phyloP scores from a whole-genome alignment of 2,113 vertebrate genomes.

The Apodemus speciosus region DNA sequence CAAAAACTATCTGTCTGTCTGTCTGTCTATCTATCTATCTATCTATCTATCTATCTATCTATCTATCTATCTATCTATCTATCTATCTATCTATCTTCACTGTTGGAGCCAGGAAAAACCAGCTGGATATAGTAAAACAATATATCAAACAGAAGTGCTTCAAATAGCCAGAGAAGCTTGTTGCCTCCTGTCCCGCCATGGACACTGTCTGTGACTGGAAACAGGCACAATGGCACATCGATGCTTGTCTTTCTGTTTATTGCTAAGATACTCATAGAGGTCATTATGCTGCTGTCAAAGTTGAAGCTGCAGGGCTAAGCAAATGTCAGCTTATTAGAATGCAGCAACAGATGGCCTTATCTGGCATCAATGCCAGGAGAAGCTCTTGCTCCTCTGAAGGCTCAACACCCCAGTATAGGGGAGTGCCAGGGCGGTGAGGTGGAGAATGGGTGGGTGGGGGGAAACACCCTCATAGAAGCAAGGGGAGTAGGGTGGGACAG shows the following conservation, averaged over 20 bases:
- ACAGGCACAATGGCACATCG: neutral
- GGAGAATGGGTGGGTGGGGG: too few species aligned
- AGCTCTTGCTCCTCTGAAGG: too few species aligned
- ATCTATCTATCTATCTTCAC: neutral
- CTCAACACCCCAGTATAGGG: too few species aligned
- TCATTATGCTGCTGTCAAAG: neutral
- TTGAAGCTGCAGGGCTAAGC: neutral
- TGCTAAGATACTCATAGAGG: neutral
- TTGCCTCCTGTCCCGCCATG: neutral
- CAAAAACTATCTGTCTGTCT: too few species aligned
- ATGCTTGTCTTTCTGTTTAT: neutral
- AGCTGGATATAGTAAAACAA: neutral
- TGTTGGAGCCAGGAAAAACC: neutral
- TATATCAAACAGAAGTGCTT: neutral
- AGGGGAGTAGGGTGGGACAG: too few species aligned
- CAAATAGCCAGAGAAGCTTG: neutral
- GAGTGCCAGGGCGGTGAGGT: too few species aligned
- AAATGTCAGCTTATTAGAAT: neutral
- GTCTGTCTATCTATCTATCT: neutral
- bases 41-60: neutral
- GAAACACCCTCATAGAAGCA: too few species aligned
- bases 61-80: too few species aligned
- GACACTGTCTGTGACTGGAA: neutral
- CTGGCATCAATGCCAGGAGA: too few species aligned
- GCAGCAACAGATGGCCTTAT: neutral